These are phyloP conservation scores for Zosterops borbonicus DNA, from an alignment of 2,113 vertebrate species.

Conservation along the genomic window DNA sequence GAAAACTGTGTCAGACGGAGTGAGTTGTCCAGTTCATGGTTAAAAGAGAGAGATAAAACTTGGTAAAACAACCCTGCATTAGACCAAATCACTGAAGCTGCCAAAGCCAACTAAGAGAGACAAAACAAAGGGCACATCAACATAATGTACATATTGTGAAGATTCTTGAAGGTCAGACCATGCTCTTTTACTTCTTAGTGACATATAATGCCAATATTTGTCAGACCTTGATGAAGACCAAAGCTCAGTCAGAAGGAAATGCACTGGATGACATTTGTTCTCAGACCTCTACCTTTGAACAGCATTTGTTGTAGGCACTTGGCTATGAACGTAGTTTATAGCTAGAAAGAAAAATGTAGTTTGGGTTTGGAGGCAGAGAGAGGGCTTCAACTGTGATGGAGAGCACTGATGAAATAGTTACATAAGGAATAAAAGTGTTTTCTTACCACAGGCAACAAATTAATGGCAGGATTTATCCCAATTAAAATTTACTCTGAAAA, in stretches of 20 bases:
- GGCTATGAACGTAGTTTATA: conserved; percentile 11
- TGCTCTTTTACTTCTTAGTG: conserved; percentile 79
- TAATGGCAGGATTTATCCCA: background rate
- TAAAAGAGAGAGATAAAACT: conserved; percentile 62
- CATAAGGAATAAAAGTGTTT: accelerated
- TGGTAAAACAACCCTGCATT: conserved; percentile 51
- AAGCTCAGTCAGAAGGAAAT: conserved; percentile 64
- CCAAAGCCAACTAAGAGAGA: conserved; percentile 72
- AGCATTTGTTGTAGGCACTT: conserved; percentile 50
- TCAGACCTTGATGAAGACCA: conserved; percentile 74
- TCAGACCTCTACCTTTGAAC: conserved; percentile 49
- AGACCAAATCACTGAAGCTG: conserved; percentile 38
- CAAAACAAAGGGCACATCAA: conserved; percentile 83
- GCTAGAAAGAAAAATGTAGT: background rate
- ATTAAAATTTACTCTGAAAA: background rate
- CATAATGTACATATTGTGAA: conserved; percentile 79
- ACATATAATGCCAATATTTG: conserved; percentile 82
- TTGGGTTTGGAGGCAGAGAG: background rate
- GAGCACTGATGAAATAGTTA: background rate
- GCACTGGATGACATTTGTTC: conserved; percentile 71
- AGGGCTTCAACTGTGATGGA: background rate
- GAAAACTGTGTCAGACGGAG: background rate
- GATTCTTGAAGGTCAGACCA: conserved; percentile 80
- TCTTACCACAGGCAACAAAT: background rate
- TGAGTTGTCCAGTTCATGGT: conserved; percentile 37